These are phyloP conservation scores for Tonatia bakeri DNA, from an alignment of 2,113 vertebrate species.

Conservation along the genomic window DNA sequence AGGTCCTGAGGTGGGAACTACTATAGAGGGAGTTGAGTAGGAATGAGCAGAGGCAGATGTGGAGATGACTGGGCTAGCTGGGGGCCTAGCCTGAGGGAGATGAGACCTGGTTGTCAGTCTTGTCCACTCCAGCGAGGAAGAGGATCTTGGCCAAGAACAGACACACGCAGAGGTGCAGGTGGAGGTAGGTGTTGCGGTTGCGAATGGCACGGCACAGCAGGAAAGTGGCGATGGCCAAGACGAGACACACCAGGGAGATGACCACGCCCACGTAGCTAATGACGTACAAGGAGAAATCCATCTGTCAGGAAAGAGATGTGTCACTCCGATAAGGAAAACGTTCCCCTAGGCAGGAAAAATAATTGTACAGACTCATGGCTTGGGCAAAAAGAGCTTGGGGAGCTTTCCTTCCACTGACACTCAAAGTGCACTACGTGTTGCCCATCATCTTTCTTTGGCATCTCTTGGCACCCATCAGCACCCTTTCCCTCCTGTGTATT, in stretches of 20 bases:
- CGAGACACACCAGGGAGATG: constrained; percentile 71
- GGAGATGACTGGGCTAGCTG: too few relatives aligned
- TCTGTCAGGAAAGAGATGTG: constrained; percentile 21
- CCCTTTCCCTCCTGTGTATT: not conserved
- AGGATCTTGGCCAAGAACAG: constrained; percentile 77
- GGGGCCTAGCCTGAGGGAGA: too few relatives aligned
- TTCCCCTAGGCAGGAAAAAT: not conserved
- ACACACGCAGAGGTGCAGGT: constrained; percentile 75
- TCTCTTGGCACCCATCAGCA: not conserved
- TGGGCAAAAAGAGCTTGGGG: not conserved
- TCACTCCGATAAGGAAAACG: not conserved
- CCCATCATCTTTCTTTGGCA: not conserved
- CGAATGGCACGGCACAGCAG: constrained; percentile 64
- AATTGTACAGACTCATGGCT: not conserved
- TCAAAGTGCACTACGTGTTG: not conserved
- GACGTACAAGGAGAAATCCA: not conserved
- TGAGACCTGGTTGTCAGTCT: constrained; percentile 51
- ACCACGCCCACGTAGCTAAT: constrained; percentile 58
- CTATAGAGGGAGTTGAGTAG: too few relatives aligned
- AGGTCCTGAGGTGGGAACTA: not conserved
- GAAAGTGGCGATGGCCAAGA: constrained; percentile 74
- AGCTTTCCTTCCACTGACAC: not conserved
- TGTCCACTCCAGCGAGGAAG: constrained; percentile 64
- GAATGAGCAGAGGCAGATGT: not conserved
- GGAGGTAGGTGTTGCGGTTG: constrained; percentile 72